Conservation (phyloP, 2,888 invertebrate species). For the Allygus modestus region DNA sequence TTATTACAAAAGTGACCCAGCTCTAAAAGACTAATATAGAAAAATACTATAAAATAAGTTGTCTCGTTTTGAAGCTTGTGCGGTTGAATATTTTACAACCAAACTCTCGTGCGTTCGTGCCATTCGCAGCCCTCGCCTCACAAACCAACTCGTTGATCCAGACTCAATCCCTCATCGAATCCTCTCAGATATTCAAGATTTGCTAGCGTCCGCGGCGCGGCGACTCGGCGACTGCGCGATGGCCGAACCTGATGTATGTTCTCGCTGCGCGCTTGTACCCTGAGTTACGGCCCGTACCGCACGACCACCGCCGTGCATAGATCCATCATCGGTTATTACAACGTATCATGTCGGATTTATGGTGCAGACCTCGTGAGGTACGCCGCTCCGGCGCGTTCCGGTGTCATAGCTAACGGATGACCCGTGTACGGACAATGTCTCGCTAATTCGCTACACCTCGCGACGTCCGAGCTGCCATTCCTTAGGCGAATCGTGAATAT, state of each 20-base stretch:
- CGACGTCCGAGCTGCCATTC: conserved; percentile 5
- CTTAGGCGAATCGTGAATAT: background rate
- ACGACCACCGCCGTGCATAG: conserved; percentile 22
- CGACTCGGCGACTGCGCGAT: background rate
- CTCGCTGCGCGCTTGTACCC: conserved; percentile 25
- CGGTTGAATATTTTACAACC: too few relatives aligned
- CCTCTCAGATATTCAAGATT: background rate
- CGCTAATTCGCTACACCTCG: conserved; percentile 47
- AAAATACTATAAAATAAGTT: too few relatives aligned
- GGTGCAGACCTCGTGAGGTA: background rate
- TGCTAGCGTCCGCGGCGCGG: background rate
- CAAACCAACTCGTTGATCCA: too few relatives aligned
- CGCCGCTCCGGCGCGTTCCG: background rate
- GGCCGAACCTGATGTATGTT: conserved; percentile 29
- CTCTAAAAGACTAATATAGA: too few relatives aligned
- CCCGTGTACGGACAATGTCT: conserved; percentile 47
- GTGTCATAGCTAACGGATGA: conserved; percentile 40
- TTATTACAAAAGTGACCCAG: too few relatives aligned
- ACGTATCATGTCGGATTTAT: conserved; percentile 56
- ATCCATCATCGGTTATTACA: conserved; percentile 58
- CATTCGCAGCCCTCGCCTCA: too few relatives aligned
- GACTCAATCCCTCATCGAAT: background rate
- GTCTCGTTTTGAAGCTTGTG: too few relatives aligned
- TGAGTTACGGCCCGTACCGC: conserved; percentile 6
- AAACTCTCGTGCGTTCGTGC: too few relatives aligned